These are phyloP conservation scores for Eidolon helvum DNA, from an alignment of 2,113 vertebrate species.

Conservation along the genomic window DNA sequence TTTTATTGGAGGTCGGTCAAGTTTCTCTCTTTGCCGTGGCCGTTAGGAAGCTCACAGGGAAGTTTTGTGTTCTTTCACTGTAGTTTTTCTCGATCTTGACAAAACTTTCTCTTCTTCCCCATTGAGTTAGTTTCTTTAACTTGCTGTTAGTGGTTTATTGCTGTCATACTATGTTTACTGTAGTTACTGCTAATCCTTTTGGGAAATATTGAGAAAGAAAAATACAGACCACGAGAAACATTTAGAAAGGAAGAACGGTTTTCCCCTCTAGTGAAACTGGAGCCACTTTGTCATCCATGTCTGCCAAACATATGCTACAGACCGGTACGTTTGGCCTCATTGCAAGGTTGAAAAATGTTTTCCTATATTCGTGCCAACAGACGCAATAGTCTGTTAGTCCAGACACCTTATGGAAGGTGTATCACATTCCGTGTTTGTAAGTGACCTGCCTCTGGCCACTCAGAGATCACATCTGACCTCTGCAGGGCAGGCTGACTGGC, in stretches of 20 bases:
- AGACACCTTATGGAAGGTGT: not conserved
- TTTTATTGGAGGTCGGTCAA: not conserved
- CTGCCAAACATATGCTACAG: not conserved
- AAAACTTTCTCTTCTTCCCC: not conserved
- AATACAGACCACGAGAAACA: not conserved
- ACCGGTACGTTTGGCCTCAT: not conserved
- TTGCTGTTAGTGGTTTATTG: not conserved
- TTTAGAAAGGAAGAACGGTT: not conserved
- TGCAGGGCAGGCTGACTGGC: not conserved
- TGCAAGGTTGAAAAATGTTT: not conserved
- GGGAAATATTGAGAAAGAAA: not conserved
- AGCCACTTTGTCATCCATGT: not conserved
- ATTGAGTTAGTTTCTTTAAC: not conserved
- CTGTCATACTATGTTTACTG: not conserved
- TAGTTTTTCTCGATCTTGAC: not conserved
- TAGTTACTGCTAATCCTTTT: not conserved
- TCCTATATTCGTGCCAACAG: not conserved
- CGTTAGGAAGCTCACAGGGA: not conserved
- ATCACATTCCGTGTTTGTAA: not conserved
- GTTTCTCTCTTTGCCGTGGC: not conserved
- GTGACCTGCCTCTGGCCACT: not conserved
- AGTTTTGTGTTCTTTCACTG: fast-evolving
- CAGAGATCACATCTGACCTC: not conserved
- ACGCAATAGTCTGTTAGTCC: not conserved
- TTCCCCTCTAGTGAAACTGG: not conserved